Evolutionary conservation across 2,888 invertebrate genomes (phyloP).

Genomic region (Atherix ibis): DNA sequence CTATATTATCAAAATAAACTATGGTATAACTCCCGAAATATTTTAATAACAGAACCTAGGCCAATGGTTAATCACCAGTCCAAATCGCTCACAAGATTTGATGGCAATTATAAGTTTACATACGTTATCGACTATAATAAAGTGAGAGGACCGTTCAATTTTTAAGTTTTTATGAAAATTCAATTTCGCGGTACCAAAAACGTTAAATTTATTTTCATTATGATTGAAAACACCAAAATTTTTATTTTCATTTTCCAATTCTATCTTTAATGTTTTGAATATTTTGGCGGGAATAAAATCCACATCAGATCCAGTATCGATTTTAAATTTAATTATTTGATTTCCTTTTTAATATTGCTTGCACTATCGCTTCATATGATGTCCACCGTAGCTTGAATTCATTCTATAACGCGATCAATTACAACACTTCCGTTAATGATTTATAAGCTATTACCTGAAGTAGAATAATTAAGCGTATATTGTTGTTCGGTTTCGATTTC

Average conservation of each 20-base stretch:
- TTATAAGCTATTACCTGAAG: background rate
- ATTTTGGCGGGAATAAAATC: conserved; percentile 5
- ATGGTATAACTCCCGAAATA: too few relatives aligned
- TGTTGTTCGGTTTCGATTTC: background rate
- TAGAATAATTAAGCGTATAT: background rate
- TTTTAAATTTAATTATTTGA: conserved; percentile 3
- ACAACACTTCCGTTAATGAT: background rate
- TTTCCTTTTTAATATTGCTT: conserved; percentile 2
- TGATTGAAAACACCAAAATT: conserved; percentile 8
- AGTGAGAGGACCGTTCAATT: conserved; percentile 1
- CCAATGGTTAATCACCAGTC: too few relatives aligned
- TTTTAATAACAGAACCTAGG: too few relatives aligned
- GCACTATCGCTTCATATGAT: background rate
- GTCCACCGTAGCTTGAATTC: background rate
- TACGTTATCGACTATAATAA: conserved; percentile 3
- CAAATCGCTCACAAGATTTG: too few relatives aligned
- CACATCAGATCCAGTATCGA: conserved; percentile 6
- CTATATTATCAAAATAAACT: too few relatives aligned
- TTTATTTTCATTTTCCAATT: conserved; percentile 4
- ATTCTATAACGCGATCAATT: conserved; percentile 2
- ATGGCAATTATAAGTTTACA: too few relatives aligned
- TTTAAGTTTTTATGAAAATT: conserved; percentile 2
- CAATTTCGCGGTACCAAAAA: conserved; percentile 5
- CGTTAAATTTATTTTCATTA: conserved; percentile 8
- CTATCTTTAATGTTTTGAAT: conserved; percentile 3